These are phyloP conservation scores for Tonatia bakeri DNA, from an alignment of 2,113 vertebrate genomes.

Conservation along the genomic window DNA sequence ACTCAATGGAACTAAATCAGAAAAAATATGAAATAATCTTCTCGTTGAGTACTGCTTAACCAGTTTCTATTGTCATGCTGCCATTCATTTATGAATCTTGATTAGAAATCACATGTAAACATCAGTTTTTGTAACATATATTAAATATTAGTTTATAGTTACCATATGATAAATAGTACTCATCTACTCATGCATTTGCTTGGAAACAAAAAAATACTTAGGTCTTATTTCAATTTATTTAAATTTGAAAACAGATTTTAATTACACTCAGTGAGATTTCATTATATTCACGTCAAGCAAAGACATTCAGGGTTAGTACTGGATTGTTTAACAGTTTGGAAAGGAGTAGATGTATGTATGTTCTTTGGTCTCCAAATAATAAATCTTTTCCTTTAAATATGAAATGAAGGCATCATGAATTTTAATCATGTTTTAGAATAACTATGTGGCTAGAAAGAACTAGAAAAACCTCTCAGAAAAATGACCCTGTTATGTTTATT, in stretches of 20 bases:
- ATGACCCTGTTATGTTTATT: background rate
- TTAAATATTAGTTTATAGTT: slow-evolving; percentile 1
- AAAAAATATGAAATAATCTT: slow-evolving; percentile 34
- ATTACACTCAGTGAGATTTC: slow-evolving; percentile 1
- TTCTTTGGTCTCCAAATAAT: background rate
- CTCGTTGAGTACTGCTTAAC: background rate
- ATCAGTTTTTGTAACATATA: background rate
- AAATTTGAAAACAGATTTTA: slow-evolving; percentile 18
- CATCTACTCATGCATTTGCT: background rate
- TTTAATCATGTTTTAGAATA: slow-evolving; percentile 35
- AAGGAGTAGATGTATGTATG: background rate
- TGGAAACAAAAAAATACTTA: background rate
- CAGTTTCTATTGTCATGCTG: background rate
- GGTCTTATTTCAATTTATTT: slow-evolving; percentile 8
- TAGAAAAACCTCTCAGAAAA: background rate
- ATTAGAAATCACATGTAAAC: slow-evolving; percentile 26
- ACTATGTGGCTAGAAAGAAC: background rate
- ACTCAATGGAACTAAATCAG: slow-evolving; percentile 27
- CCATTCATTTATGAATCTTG: background rate
- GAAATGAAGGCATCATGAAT: background rate
- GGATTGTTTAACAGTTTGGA: background rate
- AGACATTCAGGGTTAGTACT: background rate
- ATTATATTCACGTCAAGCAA: background rate
- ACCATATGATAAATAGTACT: background rate
- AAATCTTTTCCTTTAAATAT: background rate